Conservation (phyloP, 2,888 invertebrate species). For the Drosophila anomalata region DNA sequence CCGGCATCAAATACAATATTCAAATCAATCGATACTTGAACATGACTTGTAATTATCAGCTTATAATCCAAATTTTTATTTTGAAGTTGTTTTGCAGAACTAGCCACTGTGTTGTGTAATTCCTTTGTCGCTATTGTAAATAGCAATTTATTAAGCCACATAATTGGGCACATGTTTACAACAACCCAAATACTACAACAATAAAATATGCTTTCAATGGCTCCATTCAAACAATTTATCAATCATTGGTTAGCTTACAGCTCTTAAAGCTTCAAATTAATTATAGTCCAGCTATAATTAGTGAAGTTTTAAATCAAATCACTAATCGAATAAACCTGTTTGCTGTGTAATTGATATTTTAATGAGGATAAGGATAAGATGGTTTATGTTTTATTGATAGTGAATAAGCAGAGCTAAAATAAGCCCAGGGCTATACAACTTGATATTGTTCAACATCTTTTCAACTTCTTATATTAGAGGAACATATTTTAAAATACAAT, state of each 20-base stretch:
- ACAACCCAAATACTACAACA: slow-evolving; percentile 10
- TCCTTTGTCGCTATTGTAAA: slow-evolving; percentile 57
- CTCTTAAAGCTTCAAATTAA: slow-evolving; percentile 55
- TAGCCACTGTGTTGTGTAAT: slow-evolving; percentile 28
- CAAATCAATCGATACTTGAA: not conserved
- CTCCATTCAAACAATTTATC: slow-evolving; percentile 59
- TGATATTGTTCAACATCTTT: no score
- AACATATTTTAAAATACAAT: no score
- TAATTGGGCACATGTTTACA: slow-evolving; percentile 42
- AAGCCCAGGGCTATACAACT: no score
- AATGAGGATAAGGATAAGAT: not conserved
- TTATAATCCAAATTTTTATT: not conserved
- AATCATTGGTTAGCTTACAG: slow-evolving; percentile 37
- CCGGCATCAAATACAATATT: not conserved
- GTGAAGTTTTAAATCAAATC: slow-evolving; percentile 22
- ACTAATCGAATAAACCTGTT: not conserved
- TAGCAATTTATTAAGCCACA: slow-evolving; percentile 62
- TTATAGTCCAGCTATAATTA: slow-evolving; percentile 52
- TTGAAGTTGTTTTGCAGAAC: not conserved
- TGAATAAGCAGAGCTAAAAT: no score
- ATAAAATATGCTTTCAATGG: slow-evolving; percentile 48
- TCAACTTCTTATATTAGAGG: no score
- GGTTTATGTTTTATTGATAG: no score
- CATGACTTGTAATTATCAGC: not conserved
- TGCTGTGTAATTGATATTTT: not conserved